Evolutionary conservation across 1,140 invertebrate genomes (phyloP), one percentile per base, ranked within the genome.

Genomic region (Lucilia sericata): DNA sequence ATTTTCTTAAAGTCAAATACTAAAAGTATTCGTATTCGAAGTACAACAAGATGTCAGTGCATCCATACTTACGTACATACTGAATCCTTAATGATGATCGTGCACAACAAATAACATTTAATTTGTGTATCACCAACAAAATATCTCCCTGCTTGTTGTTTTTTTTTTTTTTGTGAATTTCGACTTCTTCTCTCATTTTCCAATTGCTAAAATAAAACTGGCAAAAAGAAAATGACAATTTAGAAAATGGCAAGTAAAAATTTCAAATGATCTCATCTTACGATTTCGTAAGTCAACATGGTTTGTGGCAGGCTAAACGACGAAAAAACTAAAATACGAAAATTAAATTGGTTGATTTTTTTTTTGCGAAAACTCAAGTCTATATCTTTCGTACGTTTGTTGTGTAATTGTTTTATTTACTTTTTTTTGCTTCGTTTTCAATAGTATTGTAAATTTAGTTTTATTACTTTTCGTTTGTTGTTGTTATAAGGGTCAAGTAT

Each of bases 101-200:
- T 82, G 82, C 82, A 82, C 65, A 42, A 51, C 82, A 82, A 82
- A 82, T 82, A 82, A 82, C 82, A 82, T 82, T 82, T 82, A 82
- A 82, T 82, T 82, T 82, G 82, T 82, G 82, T 82, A 82, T 82
- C 82, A 70, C 25, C 55, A 60, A n/a, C 82, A 70, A 82, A 82
- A 74, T 82, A 82, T 82, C 82, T 78, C 75, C 19, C 19, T 30
- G 25, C 3, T 70, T 70, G 55, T n/a, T 17, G 51, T 60, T 60
- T 60, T 60, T 14, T 60, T 3, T 9, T 60, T 60, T n/a, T n/a
- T n/a, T n/a, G 14, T 60, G 5, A 7, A 17, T 60, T 60, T n/a
- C 51, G 13, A 17, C 51, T 60, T 70, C 19, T 49, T 80, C 76
- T 49, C 76, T 42, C 76, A 80, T 42, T 49, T 80, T 49, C 7